Evolutionary conservation across 2,888 invertebrate species (phyloP).

Genomic region (Zelleria hepariella): DNA sequence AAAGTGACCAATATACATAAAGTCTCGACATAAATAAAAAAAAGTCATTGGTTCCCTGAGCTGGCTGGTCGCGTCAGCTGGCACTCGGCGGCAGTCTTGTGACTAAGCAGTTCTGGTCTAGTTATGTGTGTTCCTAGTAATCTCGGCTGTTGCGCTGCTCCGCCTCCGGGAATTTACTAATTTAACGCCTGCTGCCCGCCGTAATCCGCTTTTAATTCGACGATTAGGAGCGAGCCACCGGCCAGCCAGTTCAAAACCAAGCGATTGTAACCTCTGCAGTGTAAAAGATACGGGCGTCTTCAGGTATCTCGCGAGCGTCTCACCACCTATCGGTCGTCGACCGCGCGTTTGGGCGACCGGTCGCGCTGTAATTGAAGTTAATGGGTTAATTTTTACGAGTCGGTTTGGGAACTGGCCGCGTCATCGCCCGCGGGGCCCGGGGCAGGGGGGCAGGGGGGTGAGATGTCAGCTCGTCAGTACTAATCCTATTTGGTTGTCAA

Average conservation of each 20-base stretch:
- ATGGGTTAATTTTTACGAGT: conserved; percentile 52
- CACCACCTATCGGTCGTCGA: conserved; percentile 1
- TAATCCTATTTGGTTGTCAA: background rate
- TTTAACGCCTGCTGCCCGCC: background rate
- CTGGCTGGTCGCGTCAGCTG: background rate
- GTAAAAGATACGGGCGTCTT: background rate
- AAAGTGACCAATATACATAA: no score
- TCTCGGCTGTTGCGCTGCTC: background rate
- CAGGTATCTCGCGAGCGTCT: background rate
- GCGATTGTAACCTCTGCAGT: background rate
- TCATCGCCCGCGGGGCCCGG: background rate
- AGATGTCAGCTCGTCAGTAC: background rate
- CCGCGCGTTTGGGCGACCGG: conserved; percentile 11
- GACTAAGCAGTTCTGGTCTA: background rate
- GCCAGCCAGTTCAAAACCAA: background rate
- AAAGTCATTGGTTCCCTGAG: no score
- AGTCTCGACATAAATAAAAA: no score
- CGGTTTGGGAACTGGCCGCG: conserved; percentile 1
- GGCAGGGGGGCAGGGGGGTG: background rate
- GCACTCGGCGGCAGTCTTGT: background rate
- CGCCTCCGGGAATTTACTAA: conserved; percentile 1
- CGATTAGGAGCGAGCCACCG: background rate
- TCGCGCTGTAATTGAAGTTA: conserved; percentile 43
- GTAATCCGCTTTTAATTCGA: conserved; percentile 5
- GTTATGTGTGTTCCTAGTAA: background rate